Evolutionary conservation across 2,888 invertebrate genomes (phyloP), one percentile per base, ranked within the genome.

Genomic region (Dicyrtomina minuta): DNA sequence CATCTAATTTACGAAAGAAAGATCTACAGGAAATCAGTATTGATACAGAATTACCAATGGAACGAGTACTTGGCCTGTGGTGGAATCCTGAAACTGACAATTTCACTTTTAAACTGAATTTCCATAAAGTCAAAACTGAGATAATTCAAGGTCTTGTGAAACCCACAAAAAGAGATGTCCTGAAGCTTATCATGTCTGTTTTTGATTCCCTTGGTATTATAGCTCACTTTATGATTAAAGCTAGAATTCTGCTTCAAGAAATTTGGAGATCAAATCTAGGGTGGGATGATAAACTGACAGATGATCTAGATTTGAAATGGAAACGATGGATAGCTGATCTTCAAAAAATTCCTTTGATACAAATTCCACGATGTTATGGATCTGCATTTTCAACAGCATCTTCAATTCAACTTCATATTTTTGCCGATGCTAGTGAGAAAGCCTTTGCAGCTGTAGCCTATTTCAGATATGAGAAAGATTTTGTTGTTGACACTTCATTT

Each of bases 231-330:
- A 68, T 70, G 1, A 69, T 80, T 0, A 64, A 71, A n/a, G 74
- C 71, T 1, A 79, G 80, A 43, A 67, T 79, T 2, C 59, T 80
- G 10, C 43, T 79, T 6, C 80, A 80, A 66, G 64, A 77, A 24
- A 68, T 79, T 13, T 80, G 80, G 79, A 70, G 72, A 49, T 39
- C 43, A 3, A 73, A 72, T 5, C 17, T 77, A 8, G 77, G 75
- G 2, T 80, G 79, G 79, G 79, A 79, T 66, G 78, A 79, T 15
- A 71, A 70, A 33, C 39, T 79, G 1, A 49, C 66, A 1, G 22
- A 20, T 0, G 8, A 44, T 1, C 17, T 70, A 3, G 5, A 17
- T 2, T 58, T 43, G 8, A 58, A 55, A 20, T n/a, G n/a, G n/a
- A n/a, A n/a, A n/a, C n/a, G n/a, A 17, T 75, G 75, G 73, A 6